Evolutionary conservation across 1,140 invertebrate species (phyloP).

Genomic region (Notospermus geniculatus): DNA sequence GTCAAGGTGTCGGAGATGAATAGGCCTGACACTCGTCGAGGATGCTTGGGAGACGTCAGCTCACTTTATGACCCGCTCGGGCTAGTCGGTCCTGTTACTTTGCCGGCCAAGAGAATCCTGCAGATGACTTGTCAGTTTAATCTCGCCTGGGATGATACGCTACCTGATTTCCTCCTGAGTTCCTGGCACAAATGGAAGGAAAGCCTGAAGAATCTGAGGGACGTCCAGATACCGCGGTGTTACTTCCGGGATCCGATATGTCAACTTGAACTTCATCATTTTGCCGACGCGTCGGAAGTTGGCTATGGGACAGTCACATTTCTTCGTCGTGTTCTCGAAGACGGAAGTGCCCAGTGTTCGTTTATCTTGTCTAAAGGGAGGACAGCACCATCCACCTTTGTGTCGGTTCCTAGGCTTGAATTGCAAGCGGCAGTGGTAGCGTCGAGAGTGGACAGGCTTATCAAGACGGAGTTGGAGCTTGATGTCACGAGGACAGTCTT

Average conservation of each 20-base stretch:
- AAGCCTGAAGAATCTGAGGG: not conserved
- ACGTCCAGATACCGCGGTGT: not conserved
- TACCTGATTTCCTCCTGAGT: not conserved
- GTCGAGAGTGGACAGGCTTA: not conserved
- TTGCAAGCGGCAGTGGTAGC: conserved; percentile 2
- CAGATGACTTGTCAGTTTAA: not conserved
- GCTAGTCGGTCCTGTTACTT: not conserved
- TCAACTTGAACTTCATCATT: not conserved
- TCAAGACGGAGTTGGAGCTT: not conserved
- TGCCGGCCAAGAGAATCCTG: not conserved
- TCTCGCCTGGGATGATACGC: not conserved
- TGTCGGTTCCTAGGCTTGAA: conserved; percentile 8
- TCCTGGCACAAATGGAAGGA: not conserved
- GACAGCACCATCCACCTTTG: not conserved
- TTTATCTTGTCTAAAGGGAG: not conserved
- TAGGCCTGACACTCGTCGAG: not conserved
- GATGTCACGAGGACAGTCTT: not conserved
- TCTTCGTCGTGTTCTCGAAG: not conserved
- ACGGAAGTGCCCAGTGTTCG: not conserved
- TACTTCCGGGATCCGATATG: not conserved
- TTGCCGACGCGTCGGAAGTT: not conserved
- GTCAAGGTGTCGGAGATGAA: not conserved
- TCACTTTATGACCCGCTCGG: conserved; percentile 1
- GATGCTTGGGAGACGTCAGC: not conserved
- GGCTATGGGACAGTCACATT: conserved; percentile 1